Evolutionary conservation across 2,113 vertebrate genomes (phyloP).

Genomic region (Piliocolobus tephrosceles): DNA sequence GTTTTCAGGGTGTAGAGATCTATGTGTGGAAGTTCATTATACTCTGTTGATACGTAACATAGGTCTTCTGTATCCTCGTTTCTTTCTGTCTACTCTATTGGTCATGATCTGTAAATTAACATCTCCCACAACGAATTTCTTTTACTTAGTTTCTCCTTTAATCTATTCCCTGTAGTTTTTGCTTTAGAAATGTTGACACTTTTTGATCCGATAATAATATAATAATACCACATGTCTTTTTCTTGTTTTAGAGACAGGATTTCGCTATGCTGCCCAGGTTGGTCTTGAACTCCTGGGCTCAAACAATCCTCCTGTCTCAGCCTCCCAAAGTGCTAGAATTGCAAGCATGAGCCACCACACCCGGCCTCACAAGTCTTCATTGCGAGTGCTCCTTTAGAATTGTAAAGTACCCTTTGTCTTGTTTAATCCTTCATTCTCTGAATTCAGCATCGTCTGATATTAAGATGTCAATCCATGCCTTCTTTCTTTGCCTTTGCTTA

Average conservation of each 20-base stretch:
- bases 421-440: background rate
- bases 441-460: background rate
- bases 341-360: no score
- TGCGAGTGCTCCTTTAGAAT: background rate
- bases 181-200: background rate
- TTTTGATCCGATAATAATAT: background rate
- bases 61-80: background rate
- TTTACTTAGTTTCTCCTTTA: background rate
- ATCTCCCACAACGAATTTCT: background rate
- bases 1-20: background rate
- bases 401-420: background rate
- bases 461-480: background rate
- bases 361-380: no score
- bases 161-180: background rate
- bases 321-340: no score
- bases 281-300: no score
- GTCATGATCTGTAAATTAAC: background rate
- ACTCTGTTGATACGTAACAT: background rate
- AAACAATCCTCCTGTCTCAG: no score
- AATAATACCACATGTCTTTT: no score
- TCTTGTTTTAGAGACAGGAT: no score
- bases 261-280: no score
- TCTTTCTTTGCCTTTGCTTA: background rate
- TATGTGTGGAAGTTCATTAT: background rate
- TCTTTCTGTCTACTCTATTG: background rate